Evolutionary conservation across 2,797 vertebrate genomes (phyloP), one percentile per base, ranked within the genome.

Genomic region (Fistularia commersonii): DNA sequence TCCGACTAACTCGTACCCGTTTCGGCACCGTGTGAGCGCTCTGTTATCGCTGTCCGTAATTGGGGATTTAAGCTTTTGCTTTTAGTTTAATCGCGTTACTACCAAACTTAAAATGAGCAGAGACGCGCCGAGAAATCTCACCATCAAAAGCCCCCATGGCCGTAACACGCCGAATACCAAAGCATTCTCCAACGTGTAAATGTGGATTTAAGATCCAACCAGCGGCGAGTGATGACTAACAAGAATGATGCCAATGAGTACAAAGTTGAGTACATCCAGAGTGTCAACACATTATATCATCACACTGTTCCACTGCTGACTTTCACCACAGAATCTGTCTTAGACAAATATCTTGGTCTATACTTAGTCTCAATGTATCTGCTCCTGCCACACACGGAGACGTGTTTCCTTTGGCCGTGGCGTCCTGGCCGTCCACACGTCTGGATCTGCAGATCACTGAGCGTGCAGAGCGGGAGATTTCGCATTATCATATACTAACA

Each of bases 331-430:
- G 59, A 53, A 54, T 41, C 58, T 72, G 46, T 57, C 57, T 51
- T 52, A 54, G 47, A 77, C 61, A 80, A 81, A 81, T 72, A 82
- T 41, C 57, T 65, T 2, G 5, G 53, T 66, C 79, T 83, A 80
- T 78, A 78, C 76, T 82, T 83, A 81, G 77, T 47, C 64, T 48
- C 57, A 56, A 76, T 72, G 70, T 79, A 77, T 79, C 75, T 62
- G 69, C 60, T 60, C 57, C 71, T 58, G 57, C 84, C 88, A 80
- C 87, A 89, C 85, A 90, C 84, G 58, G 73, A 82, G 81, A 39
- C 61, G 64, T 84, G 74, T 85, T 83, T 84, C 62, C 42, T 60
- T 72, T 76, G 81, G 80, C 77, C 58, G 7, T 49, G 32, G 10
- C 64, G 36, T 11, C 51, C 32, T 13, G 50, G 36, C 57, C 44